Evolutionary conservation across 2,113 vertebrate species (phyloP), one percentile per base, ranked within the genome.

Genomic region (Orientallactaga bullata): DNA sequence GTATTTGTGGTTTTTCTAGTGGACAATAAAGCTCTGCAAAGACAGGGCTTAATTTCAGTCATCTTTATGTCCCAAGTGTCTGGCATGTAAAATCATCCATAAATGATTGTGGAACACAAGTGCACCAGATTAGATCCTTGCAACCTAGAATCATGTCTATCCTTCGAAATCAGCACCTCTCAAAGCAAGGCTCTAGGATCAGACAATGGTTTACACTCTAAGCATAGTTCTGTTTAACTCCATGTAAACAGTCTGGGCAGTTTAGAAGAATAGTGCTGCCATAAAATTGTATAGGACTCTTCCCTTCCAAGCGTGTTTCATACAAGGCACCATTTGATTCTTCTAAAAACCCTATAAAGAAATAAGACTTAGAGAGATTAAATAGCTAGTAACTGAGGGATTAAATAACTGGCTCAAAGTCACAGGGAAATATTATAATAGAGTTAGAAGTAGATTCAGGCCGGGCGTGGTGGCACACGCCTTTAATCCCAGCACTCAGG

Each of bases 1-100:
- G 39, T 89, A 73, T 85, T 93, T 96, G 61, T 93, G 58, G 58
- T 90, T 87, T 96, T 96, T 89, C 94, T 92, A 94, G 81, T 88
- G 73, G 77, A 95, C 78, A 93, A 18, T 69, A 94, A 91, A 85
- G 51, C 73, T 84, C 63, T 93, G 90, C 65, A 91, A 97, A 93
- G 81, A 85, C 63, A 94, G 71, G 47, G 24, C 82, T 63, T 85
- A 95, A 93, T 95, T 87, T 79, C 79, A 89, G 83, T 89, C 68
- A 95, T 95, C 78, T 89, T 85, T 91, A 72, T 93, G 73, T 84
- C 87, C 35, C 81, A 58, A 93, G 63, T 89, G 51, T 87, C 93
- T 96, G 89, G 85, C 81, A 89, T 74, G 73, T 78, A 88, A 96
- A 96, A 47, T 51, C 72, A 89, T 92, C 83, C 55, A 7, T 78